These are phyloP conservation scores for Todiramphus chloris DNA, from an alignment of 2,113 vertebrate genomes.

Conservation along the genomic window DNA sequence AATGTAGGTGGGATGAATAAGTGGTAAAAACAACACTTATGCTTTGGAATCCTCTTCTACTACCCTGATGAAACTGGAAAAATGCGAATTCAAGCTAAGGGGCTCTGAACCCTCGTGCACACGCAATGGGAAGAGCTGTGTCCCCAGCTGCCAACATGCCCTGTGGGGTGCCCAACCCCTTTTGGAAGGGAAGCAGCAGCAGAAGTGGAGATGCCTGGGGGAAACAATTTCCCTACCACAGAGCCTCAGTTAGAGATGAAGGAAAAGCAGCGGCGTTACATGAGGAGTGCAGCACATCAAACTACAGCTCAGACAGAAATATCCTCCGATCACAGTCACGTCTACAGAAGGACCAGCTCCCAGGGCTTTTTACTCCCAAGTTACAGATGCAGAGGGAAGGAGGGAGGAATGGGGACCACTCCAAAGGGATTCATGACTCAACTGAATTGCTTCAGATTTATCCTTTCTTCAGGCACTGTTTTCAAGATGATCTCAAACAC, in stretches of 20 bases:
- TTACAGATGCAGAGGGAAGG: background rate
- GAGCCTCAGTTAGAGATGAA: background rate
- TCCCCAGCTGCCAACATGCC: background rate
- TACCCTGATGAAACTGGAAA: fast-evolving
- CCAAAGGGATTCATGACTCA: background rate
- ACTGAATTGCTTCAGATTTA: background rate
- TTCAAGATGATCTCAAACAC: background rate
- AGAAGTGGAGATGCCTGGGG: background rate
- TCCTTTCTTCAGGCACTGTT: background rate
- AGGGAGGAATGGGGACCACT: background rate
- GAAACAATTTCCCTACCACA: background rate
- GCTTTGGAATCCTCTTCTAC: background rate
- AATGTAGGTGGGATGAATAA: background rate
- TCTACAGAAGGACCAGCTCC: background rate
- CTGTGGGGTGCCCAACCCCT: background rate
- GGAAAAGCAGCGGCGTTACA: background rate
- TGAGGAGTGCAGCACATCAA: background rate
- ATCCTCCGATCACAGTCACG: background rate
- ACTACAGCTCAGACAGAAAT: background rate
- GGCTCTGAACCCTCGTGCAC: background rate
- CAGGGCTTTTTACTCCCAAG: background rate
- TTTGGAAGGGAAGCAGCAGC: background rate
- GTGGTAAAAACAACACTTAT: background rate
- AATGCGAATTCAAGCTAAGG: background rate
- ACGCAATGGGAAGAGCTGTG: background rate